A percentile compares a stretch with the other conserved stretches of the same genome.
These are phyloP conservation scores for Morus bassanus DNA, from an alignment of 2,797 vertebrate species.

Conservation along the genomic window DNA sequence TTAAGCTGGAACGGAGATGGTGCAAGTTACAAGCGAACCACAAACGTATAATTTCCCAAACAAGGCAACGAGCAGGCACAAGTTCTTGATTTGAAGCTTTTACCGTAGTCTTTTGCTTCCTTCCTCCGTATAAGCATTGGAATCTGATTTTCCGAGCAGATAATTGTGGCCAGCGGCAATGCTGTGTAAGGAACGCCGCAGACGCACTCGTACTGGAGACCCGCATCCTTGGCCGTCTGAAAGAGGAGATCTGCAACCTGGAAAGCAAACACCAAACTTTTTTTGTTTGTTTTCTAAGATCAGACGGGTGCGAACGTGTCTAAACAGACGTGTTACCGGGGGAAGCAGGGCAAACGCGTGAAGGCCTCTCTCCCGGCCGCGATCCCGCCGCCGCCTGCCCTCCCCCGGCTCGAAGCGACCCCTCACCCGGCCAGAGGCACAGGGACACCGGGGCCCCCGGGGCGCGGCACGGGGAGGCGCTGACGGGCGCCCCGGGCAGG, in stretches of 20 bases:
- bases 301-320: fast-evolving
- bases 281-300: too few relatives aligned
- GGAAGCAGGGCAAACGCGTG: fast-evolving
- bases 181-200: constrained; percentile 96
- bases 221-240: constrained; percentile 71
- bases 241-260: constrained; percentile 87
- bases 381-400: too few relatives aligned
- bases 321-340: fast-evolving
- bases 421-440: too few relatives aligned
- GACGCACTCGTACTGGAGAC: constrained; percentile 76
- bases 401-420: too few relatives aligned
- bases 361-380: fast-evolving
- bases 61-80: not conserved
- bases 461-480: not conserved
- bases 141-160: constrained; percentile 80
- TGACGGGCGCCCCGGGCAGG: not conserved
- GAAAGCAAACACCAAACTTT: not conserved
- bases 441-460: too few relatives aligned
- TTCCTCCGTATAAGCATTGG: constrained; percentile 94
- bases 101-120: constrained; percentile 91
- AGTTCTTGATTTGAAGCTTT: not conserved
- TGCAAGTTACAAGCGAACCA: not conserved
- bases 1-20: not conserved
- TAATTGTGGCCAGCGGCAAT: constrained; percentile 88
- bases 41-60: not conserved